Evolutionary conservation across 2,113 vertebrate species (phyloP), one percentile per base, ranked within the genome.

Genomic region (Eulemur rufifrons): DNA sequence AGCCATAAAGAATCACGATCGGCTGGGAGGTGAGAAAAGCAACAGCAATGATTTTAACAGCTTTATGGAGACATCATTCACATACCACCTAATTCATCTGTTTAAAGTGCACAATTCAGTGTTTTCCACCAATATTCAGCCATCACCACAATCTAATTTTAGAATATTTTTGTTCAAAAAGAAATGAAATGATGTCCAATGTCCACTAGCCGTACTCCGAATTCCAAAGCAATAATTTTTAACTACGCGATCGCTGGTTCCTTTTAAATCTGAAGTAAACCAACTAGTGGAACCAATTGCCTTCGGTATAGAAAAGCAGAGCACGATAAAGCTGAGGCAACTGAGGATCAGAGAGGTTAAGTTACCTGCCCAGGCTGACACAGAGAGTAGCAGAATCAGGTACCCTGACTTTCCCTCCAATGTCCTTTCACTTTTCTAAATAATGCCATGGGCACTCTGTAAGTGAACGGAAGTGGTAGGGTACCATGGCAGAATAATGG

Each of bases 21-120:
- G n/a, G 59, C 34, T 27, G 37, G 54, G 42, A 6, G 29, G 3
- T 0, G 8, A 68, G 37, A 42, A 50, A 61, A 85, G 42, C 59
- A 68, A 15, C 12, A 20, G 39, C 18, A 5, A 17, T 6, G 54
- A 68, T 56, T 61, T 73, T 64, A 80, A 71, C 18, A n/a, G 73
- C n/a, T 96, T 93, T 80, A 56, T 74, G 68, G 94, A 96, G 42
- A 37, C 45, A 59, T 8, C 92, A 82, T 76, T 47, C 45, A 74
- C 27, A 29, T 17, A 39, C 54, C 47, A 63, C 54, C 20, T 21
- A 69, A 80, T 50, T 80, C 76, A 77, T n/a, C 39, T 73, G 59
- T 59, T 32, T 56, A 14, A 93, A 85, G 32, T 50, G 50, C 37
- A 68, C 25, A 52, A 39, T 47, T 85, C 61, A 50, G 0, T 56